A percentile compares a stretch with the other conserved stretches of the same genome.
Conservation (phyloP, 2,797 vertebrate species). For the Phoxinus dragarum region DNA sequence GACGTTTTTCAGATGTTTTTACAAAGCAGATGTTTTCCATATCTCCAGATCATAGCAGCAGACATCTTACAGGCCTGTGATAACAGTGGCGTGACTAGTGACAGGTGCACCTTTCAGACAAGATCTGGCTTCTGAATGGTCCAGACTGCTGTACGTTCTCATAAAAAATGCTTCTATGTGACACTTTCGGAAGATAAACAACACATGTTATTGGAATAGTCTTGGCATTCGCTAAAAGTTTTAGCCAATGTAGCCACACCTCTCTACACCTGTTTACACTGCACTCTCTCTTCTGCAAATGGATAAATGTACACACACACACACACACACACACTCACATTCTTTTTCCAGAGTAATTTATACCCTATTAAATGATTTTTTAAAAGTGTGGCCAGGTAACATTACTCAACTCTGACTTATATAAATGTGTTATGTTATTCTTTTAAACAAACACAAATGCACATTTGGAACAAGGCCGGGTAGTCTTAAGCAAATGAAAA, state of each 20-base stretch:
- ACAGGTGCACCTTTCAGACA: too few relatives aligned
- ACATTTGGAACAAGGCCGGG: constrained; percentile 37
- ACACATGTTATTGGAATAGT: neutral
- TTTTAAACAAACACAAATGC: constrained; percentile 31
- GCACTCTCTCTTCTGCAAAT: constrained; percentile 4
- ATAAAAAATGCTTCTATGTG: neutral
- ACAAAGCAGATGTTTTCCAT: too few relatives aligned
- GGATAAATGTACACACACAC: constrained; percentile 13
- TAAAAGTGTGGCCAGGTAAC: constrained; percentile 23
- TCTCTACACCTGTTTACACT: neutral
- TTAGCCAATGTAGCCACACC: neutral
- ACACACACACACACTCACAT: neutral
- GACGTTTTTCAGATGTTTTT: too few relatives aligned
- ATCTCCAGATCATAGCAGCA: too few relatives aligned
- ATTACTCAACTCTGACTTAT: constrained; percentile 24
- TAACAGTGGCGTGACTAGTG: too few relatives aligned
- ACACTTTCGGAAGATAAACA: neutral
- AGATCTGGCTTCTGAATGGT: too few relatives aligned
- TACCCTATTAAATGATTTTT: constrained; percentile 1
- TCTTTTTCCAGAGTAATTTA: constrained; percentile 15
- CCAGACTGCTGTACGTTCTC: neutral
- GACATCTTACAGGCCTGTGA: too few relatives aligned
- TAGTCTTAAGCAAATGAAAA: constrained; percentile 32
- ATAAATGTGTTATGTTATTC: constrained; percentile 31
- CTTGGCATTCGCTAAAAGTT: neutral